These are phyloP conservation scores for Brachypalpus laphriformis DNA, from an alignment of 2,888 invertebrate genomes.

Conservation along the genomic window DNA sequence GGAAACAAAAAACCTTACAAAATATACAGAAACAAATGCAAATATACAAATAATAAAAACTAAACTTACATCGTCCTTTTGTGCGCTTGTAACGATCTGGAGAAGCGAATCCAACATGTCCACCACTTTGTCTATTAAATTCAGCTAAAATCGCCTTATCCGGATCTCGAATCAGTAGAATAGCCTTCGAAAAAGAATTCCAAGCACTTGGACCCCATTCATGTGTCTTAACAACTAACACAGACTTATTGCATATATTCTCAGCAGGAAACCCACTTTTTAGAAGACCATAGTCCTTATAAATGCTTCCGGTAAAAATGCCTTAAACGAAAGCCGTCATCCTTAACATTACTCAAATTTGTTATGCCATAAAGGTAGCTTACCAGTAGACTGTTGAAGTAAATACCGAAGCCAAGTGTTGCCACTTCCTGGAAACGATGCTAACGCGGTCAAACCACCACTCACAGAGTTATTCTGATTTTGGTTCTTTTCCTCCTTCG, in stretches of 20 bases:
- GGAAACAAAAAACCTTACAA: too few species aligned
- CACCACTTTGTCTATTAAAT: conserved; percentile 91
- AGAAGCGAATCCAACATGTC: conserved; percentile 91
- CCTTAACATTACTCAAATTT: too few species aligned
- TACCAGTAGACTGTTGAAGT: conserved; percentile 90
- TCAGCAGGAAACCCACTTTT: conserved; percentile 92
- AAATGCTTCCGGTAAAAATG: conserved; percentile 90
- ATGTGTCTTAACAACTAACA: conserved; percentile 91
- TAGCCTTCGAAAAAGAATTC: conserved; percentile 86
- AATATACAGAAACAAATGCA: neutral
- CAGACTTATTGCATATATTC: conserved; percentile 89
- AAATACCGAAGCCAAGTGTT: conserved; percentile 93
- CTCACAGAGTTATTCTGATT: conserved; percentile 38
- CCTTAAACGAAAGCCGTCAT: conserved; percentile 84
- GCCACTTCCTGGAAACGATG: conserved; percentile 92
- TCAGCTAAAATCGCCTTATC: conserved; percentile 88
- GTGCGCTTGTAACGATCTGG: conserved; percentile 86
- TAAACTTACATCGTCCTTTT: conserved; percentile 86
- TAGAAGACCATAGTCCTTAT: conserved; percentile 90
- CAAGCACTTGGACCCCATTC: conserved; percentile 87
- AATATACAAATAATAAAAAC: too few species aligned
- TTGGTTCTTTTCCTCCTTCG: conserved; percentile 39
- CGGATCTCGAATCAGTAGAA: conserved; percentile 89
- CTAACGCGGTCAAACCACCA: conserved; percentile 85
- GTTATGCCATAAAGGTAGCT: too few species aligned